Evolutionary conservation across 2,113 vertebrate genomes (phyloP).

Genomic region (Macroglossus sobrinus): DNA sequence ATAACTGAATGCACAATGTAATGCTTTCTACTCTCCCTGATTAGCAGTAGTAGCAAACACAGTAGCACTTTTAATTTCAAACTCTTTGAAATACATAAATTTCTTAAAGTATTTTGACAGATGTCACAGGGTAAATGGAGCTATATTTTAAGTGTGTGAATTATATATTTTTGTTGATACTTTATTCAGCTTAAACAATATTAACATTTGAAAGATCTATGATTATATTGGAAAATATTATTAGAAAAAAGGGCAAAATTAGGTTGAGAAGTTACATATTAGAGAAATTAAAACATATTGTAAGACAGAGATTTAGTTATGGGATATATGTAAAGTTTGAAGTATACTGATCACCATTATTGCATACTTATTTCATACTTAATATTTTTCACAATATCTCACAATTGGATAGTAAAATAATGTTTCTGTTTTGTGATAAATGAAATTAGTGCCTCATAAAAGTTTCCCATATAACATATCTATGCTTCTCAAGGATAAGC

Average conservation of each 20-base stretch:
- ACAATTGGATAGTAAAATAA: not conserved
- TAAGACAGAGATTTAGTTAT: not conserved
- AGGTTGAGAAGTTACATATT: not conserved
- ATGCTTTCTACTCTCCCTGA: not conserved
- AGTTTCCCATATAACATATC: not conserved
- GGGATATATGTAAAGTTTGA: not conserved
- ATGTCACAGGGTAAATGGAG: not conserved
- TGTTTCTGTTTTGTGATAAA: not conserved
- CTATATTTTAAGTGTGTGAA: not conserved
- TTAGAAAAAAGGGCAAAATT: not conserved
- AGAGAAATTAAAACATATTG: not conserved
- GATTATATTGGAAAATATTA: not conserved
- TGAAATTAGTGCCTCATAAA: conserved; percentile 11
- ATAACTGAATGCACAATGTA: not conserved
- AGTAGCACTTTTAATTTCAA: conserved; percentile 16
- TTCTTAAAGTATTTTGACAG: not conserved
- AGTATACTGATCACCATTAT: not conserved
- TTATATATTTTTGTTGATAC: not conserved
- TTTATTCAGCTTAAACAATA: not conserved
- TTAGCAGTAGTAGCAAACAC: not conserved
- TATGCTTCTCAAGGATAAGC: not conserved
- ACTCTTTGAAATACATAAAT: not conserved
- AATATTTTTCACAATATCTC: not conserved
- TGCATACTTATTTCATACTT: not conserved
- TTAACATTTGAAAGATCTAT: not conserved